These are phyloP conservation scores for Lordiphosa andalusiaca DNA, from an alignment of 2,888 invertebrate species.

Conservation along the genomic window DNA sequence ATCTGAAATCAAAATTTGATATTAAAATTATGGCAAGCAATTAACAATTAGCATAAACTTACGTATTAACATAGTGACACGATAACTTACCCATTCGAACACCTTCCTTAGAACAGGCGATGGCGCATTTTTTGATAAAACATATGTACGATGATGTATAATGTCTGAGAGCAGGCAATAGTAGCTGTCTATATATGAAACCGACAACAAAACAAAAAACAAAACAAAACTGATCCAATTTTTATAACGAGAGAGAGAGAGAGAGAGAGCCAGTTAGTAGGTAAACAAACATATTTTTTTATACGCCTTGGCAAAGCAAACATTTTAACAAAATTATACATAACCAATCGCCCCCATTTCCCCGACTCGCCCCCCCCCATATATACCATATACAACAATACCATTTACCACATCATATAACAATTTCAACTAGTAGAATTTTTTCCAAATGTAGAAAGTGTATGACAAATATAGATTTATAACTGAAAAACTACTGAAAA, in stretches of 20 bases:
- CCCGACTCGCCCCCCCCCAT: conserved; percentile 5
- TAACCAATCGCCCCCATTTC: neutral
- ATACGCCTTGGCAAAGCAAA: conserved; percentile 65
- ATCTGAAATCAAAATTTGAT: conserved; percentile 69
- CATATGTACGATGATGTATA: conserved; percentile 15
- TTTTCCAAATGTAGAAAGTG: conserved; percentile 58
- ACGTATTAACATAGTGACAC: conserved; percentile 19
- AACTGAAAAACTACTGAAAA: conserved; percentile 29
- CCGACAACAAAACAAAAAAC: conserved; percentile 18
- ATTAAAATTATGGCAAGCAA: conserved; percentile 56
- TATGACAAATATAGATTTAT: conserved; percentile 67
- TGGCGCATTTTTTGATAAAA: conserved; percentile 68
- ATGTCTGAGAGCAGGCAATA: conserved; percentile 50
- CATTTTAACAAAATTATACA: conserved; percentile 68
- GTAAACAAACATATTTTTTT: conserved; percentile 67
- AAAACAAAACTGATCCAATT: conserved; percentile 34
- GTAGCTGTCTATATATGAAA: conserved; percentile 59
- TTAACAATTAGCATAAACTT: conserved; percentile 39
- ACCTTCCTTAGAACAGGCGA: conserved; percentile 34
- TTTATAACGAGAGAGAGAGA: conserved; percentile 71
- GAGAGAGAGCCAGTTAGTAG: conserved; percentile 63
- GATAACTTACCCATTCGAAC: conserved; percentile 43
- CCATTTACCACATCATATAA: conserved; percentile 27
- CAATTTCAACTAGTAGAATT: conserved; percentile 71
- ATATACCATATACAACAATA: conserved; percentile 23